These are phyloP conservation scores for Crambe crambe DNA, from an alignment of 37 sponge, comb jelly and placozoan species.

Conservation along the genomic window DNA sequence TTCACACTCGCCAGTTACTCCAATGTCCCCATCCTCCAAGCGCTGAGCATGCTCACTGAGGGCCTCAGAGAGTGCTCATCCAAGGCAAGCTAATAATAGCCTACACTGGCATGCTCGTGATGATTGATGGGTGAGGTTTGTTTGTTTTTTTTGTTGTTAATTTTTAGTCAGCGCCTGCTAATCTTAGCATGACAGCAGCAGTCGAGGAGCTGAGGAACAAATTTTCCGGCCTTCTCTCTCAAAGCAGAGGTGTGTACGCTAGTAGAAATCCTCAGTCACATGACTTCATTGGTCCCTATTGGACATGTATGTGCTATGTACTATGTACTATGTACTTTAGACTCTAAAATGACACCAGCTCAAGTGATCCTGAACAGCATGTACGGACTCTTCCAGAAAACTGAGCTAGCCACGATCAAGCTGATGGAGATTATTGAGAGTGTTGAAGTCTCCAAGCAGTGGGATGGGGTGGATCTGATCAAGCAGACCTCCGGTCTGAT, in stretches of 20 bases:
- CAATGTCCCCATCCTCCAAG: conserved; percentile 28
- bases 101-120: background rate
- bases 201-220: conserved; percentile 69
- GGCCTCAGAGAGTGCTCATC: conserved; percentile 43
- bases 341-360: conserved; percentile 38
- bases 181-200: conserved; percentile 48
- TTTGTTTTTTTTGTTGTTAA: background rate
- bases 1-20: conserved; percentile 54
- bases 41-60: conserved; percentile 32
- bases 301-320: background rate
- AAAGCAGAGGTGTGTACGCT: background rate
- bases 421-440: conserved; percentile 54
- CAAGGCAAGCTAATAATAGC: conserved; percentile 20
- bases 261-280: background rate
- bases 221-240: conserved; percentile 3
- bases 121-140: background rate
- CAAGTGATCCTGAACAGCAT: conserved; percentile 62
- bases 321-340: too few species aligned
- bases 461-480: conserved; percentile 72
- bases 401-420: conserved; percentile 25
- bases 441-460: conserved; percentile 52
- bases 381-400: conserved; percentile 50
- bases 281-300: background rate
- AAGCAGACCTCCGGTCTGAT: conserved; percentile 67
- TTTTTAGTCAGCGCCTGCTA: conserved; percentile 35